Evolutionary conservation across 2,888 invertebrate genomes (phyloP), one percentile per base, ranked within the genome.

Genomic region (Zootermopsis nevadensis): DNA sequence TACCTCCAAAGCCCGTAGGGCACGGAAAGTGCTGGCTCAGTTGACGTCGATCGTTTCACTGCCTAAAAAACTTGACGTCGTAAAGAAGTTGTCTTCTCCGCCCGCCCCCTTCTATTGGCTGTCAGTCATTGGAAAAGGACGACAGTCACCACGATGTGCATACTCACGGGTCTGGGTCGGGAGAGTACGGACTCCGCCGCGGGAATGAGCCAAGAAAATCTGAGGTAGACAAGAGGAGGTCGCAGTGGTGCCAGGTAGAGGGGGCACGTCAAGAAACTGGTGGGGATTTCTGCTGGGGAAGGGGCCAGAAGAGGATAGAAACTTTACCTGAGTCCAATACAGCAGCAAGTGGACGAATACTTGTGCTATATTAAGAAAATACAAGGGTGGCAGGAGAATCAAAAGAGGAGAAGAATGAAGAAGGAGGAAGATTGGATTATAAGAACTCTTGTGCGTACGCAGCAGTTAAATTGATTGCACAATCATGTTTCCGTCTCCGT

Each of bases 341-440:
- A n/a, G 48, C 42, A n/a, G 48, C 76, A 76, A 60, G 69, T 7
- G 24, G 53, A 53, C 55, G 53, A 77, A 19, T 30, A 30, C 30
- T n/a, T 76, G 77, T 77, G 77, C 77, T 77, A 77, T 77, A 77
- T 77, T 77, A 55, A 77, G 77, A 55, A 30, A 33, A 69, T 69
- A 19, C 31, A 31, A 48, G 53, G 33, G 33, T 31, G 55, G 55
- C 53, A 31, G 48, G 53, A 55, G 55, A 48, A 48, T 30, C n/a
- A 55, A 30, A 31, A 55, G 30, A 10, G 31, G 55, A 55, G 55
- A 33, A 55, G 55, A 31, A 55, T 77, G 42, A 27, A 48, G 30
- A 53, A 77, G 53, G 77, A 74, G 31, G 30, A 67, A 67, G 27
- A 12, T 8, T 48, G 48, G 12, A 55, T 12, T 4, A 31, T 3